These are phyloP conservation scores for Perdita meconis DNA, from an alignment of 2,888 invertebrate species.

Conservation along the genomic window DNA sequence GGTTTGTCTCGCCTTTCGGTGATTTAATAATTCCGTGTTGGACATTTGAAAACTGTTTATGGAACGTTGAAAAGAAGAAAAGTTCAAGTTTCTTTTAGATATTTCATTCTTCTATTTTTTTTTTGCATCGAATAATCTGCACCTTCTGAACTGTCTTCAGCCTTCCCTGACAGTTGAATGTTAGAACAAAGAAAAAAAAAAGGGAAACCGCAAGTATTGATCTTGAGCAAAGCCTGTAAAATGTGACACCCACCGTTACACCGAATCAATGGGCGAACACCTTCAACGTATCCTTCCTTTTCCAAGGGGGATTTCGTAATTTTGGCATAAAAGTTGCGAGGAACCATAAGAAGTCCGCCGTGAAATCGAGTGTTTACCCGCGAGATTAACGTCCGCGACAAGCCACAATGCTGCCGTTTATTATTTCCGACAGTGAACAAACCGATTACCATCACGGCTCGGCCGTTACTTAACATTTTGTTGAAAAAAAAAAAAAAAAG, in stretches of 20 bases:
- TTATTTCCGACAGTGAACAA: constrained; percentile 64
- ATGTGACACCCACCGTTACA: constrained; percentile 1
- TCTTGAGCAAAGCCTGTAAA: constrained; percentile 1
- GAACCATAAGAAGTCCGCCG: constrained; percentile 33
- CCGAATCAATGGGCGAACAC: constrained; percentile 3
- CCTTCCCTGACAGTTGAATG: neutral
- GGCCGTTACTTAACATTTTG: constrained; percentile 64
- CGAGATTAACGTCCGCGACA: constrained; percentile 65
- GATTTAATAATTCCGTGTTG: no score
- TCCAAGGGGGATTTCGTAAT: constrained; percentile 45
- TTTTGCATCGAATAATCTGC: no score
- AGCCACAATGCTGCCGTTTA: constrained; percentile 64
- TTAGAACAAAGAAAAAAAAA: neutral
- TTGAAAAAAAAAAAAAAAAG: constrained; percentile 43
- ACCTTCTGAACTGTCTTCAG: no score
- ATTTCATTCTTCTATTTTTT: no score
- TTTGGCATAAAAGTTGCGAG: constrained; percentile 44
- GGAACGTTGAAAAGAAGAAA: no score
- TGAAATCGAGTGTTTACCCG: constrained; percentile 66
- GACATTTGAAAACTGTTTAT: no score
- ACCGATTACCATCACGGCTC: constrained; percentile 59
- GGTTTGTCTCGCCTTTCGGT: no score
- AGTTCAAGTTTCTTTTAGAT: neutral
- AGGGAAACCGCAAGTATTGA: constrained; percentile 2
- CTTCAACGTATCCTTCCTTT: constrained; percentile 8